Base-by-base conservation (phyloP, 2,113 vertebrate genomes). In the Charina bottae region DNA sequence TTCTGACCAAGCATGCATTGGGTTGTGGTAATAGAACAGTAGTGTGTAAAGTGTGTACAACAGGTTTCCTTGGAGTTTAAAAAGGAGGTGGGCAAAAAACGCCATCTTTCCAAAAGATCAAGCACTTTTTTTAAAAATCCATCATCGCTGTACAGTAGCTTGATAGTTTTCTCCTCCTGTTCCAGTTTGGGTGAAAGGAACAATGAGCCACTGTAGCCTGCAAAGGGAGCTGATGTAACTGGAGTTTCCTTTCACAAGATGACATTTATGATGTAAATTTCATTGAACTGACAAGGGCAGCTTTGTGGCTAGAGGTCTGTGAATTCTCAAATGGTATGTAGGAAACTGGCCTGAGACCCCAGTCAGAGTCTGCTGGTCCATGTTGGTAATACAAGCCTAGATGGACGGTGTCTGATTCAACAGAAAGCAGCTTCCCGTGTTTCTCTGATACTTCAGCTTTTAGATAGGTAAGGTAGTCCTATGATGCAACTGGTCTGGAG, bases 151-250 rank as follows among this genome's bases (percentile, higher is more conserved):
- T 37, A 0, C 33, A 21, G 72, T 21, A 4, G 90, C 83, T 94
- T 64, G 72, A 87, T 60, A 91, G 83, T 92, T 17, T 78, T 42
- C 89, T 90, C 92, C 91, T 91, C 94, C 89, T 94, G 68, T 95
- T 93, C 91, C 89, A 89, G 46, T 92, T 93, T 93, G 19, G 90
- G 46, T 90, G 84, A 92, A 95, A 92, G 24, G 46, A 94, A 95
- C 91, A 96, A 93, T 93, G 83, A 94, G 33, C 24, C 56, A 90
- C 93, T 96, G 95, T 96, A 94, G 87, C 24, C 19, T 17, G 59
- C 83, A n/a, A 53, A 55, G 53, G 91, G 58, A 78, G 90, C 62
- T 94, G 42, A 19, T 62, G 85, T 94, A 83, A 93, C 33, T n/a
- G 78, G n/a, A 84, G 53, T 92, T 90, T 37, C 72, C 85, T 93